Evolutionary conservation across 2,888 invertebrate genomes (phyloP).

Genomic region (Cremastinae sp.): DNA sequence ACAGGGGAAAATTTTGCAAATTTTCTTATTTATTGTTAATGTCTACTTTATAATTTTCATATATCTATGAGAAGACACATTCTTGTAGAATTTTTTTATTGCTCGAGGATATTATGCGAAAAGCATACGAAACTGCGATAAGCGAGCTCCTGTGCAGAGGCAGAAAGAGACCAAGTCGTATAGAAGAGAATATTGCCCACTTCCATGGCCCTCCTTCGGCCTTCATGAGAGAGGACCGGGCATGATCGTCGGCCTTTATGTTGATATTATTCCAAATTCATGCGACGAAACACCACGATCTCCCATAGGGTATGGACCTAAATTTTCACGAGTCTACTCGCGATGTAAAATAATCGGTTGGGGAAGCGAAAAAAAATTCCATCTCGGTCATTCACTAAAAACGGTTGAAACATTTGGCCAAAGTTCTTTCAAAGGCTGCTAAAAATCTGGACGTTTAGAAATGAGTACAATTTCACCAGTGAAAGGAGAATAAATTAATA

Average conservation of each 20-base stretch:
- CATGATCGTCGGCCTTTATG: slow-evolving; percentile 64
- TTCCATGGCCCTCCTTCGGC: slow-evolving; percentile 25
- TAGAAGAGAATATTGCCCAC: slow-evolving; percentile 47
- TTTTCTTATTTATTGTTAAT: slow-evolving; percentile 12
- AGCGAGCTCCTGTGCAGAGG: slow-evolving; percentile 42
- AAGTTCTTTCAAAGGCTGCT: slow-evolving; percentile 32
- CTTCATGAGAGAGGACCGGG: slow-evolving; percentile 37
- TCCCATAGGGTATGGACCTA: slow-evolving; percentile 49
- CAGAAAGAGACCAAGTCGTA: slow-evolving; percentile 18
- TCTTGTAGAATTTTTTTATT: slow-evolving; percentile 56
- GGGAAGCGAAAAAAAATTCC: slow-evolving; percentile 22
- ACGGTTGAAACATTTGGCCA: slow-evolving; percentile 16
- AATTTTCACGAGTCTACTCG: slow-evolving; percentile 65
- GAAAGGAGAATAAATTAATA: too few species aligned
- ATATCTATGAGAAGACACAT: slow-evolving; percentile 35
- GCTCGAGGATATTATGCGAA: slow-evolving; percentile 57
- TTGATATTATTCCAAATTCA: slow-evolving; percentile 65
- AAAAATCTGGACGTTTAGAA: too few species aligned
- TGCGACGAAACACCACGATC: slow-evolving; percentile 49
- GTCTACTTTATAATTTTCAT: slow-evolving; percentile 48
- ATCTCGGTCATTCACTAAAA: slow-evolving; percentile 29
- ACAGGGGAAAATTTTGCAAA: slow-evolving; percentile 39
- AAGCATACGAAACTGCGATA: slow-evolving; percentile 58
- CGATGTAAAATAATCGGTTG: slow-evolving; percentile 62
- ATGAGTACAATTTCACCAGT: too few species aligned